Base-by-base conservation (phyloP, 2,797 vertebrate species). In the Rhinogobio ventralis region DNA sequence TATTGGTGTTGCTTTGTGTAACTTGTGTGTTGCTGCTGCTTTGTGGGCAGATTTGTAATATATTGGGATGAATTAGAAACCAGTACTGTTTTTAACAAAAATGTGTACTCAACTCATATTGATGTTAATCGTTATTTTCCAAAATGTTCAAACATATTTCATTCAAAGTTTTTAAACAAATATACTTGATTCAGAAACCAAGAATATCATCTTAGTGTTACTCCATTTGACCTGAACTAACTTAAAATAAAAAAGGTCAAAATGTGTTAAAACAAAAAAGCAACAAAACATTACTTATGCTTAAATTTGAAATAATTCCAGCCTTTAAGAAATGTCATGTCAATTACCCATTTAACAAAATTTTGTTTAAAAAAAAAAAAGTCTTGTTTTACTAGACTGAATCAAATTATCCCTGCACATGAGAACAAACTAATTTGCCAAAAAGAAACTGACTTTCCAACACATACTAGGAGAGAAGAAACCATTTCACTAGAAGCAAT, bases 21-120 rank as follows among this genome's bases (percentile, higher is more conserved):
- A 45, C 36, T n/a, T n/a, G n/a, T n/a, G n/a, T n/a, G n/a, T n/a
- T n/a, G n/a, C n/a, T n/a, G n/a, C n/a, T n/a, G n/a, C n/a, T n/a
- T n/a, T n/a, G n/a, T 46, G 39, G 49, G 66, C 19, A 81, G 33
- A 55, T 77, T 42, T 77, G 74, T 42, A 28, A 69, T 39, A 13
- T 2, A 36, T 49, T 79, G 7, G 19, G 3, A 79, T 51, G 11
- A 60, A 60, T 42, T 60, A 57, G 17, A 53, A 39, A 39, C 39
- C 39, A 39, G 39, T 39, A 39, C 8, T 39, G 39, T 39, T 39
- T 36, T 39, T 39, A 42, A 42, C 39, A 42, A 42, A 42, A 42
- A 42, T 42, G 39, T 42, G 39, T 42, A 42, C 39, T 42, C 39
- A 42, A 42, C 28, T 66, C 15, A 36, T 17, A 36, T 20, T 67